Conservation (phyloP, 2,888 invertebrate genomes). For the Hyppa rectilinea region DNA sequence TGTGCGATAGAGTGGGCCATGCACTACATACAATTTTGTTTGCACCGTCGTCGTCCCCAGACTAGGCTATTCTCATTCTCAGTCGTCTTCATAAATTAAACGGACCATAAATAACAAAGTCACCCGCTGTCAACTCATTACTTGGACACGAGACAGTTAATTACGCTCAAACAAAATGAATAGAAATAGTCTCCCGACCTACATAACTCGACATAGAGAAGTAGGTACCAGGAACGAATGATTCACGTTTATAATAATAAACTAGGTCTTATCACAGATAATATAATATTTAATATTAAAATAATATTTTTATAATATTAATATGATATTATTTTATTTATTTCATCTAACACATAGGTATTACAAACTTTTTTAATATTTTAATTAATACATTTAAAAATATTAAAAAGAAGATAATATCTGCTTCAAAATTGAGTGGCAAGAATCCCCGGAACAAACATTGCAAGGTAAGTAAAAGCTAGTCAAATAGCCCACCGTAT, state of each 20-base stretch:
- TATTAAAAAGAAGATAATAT: too few relatives aligned
- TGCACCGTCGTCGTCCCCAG: background rate
- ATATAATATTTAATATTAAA: too few relatives aligned
- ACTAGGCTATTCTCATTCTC: background rate
- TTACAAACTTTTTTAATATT: too few relatives aligned
- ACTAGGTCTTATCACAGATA: background rate
- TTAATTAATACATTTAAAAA: too few relatives aligned
- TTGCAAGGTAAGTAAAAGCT: too few relatives aligned
- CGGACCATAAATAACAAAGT: constrained; percentile 2
- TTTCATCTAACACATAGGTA: too few relatives aligned
- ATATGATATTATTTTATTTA: too few relatives aligned
- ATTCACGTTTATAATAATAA: constrained; percentile 43
- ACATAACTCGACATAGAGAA: constrained; percentile 27
- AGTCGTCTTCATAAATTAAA: constrained; percentile 22
- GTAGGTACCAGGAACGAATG: constrained; percentile 30
- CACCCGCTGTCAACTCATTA: constrained; percentile 25
- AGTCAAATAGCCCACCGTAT: too few relatives aligned
- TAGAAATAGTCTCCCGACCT: constrained; percentile 57
- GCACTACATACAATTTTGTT: background rate
- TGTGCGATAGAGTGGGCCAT: too few relatives aligned
- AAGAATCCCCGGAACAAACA: too few relatives aligned
- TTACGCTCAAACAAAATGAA: constrained; percentile 53
- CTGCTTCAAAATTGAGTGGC: too few relatives aligned
- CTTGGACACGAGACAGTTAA: constrained; percentile 44
- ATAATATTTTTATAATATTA: too few relatives aligned